Percentiles rank a stretch among this genome's conserved stretches.
These are phyloP conservation scores for Girardinichthys multiradiatus DNA, from an alignment of 2,113 vertebrate species.

Conservation along the genomic window DNA sequence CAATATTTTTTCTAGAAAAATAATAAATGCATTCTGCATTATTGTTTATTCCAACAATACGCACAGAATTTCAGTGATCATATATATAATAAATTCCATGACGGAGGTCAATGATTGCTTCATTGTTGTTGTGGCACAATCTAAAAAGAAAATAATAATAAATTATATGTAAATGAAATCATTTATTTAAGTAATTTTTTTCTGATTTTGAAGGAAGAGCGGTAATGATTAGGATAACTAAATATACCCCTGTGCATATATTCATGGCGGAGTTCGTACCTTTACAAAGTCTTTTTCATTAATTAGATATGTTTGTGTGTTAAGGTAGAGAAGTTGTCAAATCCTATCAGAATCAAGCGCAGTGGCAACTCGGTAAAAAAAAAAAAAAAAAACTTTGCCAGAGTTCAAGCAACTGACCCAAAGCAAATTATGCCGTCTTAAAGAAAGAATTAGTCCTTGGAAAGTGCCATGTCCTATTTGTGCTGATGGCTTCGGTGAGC, in stretches of 20 bases:
- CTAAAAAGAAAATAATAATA: neutral
- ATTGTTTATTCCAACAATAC: too few relatives aligned
- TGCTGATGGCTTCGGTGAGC: neutral
- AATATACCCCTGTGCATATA: neutral
- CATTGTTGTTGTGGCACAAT: too few relatives aligned
- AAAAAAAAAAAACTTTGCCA: constrained; percentile 65
- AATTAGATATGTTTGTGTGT: constrained; percentile 76
- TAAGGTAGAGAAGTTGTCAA: constrained; percentile 91
- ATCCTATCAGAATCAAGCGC: constrained; percentile 86
- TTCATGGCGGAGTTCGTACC: constrained; percentile 3
- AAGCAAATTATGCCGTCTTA: constrained; percentile 72
- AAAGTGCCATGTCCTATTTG: constrained; percentile 59
- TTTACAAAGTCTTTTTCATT: constrained; percentile 69
- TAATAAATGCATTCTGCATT: too few relatives aligned
- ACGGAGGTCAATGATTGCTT: too few relatives aligned
- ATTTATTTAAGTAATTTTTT: neutral
- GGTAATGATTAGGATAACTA: neutral
- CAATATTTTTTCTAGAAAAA: too few relatives aligned
- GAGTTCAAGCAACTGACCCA: constrained; percentile 86
- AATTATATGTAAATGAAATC: neutral
- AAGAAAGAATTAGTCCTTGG: constrained; percentile 56
- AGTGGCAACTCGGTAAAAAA: constrained; percentile 42
- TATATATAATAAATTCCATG: too few relatives aligned
- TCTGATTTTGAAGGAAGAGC: neutral
- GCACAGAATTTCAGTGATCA: too few relatives aligned